Evolutionary conservation across 2,888 invertebrate genomes (phyloP).

Genomic region (Allophyes oxyacanthae): DNA sequence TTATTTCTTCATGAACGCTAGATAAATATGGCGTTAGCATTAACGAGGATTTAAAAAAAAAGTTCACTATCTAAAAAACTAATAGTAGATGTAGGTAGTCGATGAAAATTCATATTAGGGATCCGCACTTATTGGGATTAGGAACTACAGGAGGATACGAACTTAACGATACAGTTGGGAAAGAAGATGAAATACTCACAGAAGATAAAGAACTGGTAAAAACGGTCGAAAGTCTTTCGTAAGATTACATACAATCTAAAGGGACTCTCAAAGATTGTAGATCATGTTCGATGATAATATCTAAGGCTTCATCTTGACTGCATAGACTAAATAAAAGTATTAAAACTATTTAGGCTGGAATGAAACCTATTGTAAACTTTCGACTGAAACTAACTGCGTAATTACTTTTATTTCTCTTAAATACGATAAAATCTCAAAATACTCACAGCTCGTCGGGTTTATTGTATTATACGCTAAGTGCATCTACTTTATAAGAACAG

Average conservation of each 20-base stretch:
- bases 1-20: slow-evolving; percentile 89
- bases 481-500: slow-evolving; percentile 89
- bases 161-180: slow-evolving; percentile 44
- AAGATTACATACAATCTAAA: slow-evolving; percentile 70
- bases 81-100: slow-evolving; percentile 67
- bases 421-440: slow-evolving; percentile 89
- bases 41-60: slow-evolving; percentile 79
- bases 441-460: slow-evolving; percentile 89
- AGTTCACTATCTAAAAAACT: slow-evolving; percentile 76
- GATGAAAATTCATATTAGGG: slow-evolving; percentile 62
- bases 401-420: slow-evolving; percentile 79
- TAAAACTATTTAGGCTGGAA: slow-evolving; percentile 86
- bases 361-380: slow-evolving; percentile 78
- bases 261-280: slow-evolving; percentile 62
- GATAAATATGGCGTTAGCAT: slow-evolving; percentile 85
- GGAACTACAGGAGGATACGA: slow-evolving; percentile 80
- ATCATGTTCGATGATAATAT: slow-evolving; percentile 76
- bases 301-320: slow-evolving; percentile 74
- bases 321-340: slow-evolving; percentile 74
- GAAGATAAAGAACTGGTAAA: slow-evolving; percentile 48
- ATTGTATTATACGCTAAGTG: slow-evolving; percentile 88
- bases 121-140: slow-evolving; percentile 74
- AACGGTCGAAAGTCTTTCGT: slow-evolving; percentile 63
- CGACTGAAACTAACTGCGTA: slow-evolving; percentile 80
- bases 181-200: slow-evolving; percentile 37